Evolutionary conservation across 2,113 vertebrate species (phyloP).

Genomic region (Podarcis muralis): DNA sequence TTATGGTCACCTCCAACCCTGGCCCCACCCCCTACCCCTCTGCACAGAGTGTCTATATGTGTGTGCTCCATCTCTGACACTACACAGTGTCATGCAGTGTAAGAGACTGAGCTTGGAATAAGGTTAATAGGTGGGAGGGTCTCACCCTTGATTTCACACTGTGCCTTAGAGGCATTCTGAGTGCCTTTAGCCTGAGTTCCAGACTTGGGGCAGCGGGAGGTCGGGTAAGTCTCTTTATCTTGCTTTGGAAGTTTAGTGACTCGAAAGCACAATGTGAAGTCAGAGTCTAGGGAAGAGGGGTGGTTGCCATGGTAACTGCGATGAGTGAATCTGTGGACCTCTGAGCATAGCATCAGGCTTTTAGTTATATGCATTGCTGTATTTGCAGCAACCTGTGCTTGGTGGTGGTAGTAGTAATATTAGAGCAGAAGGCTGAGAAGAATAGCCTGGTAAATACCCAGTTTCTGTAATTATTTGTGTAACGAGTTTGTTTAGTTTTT

Average conservation of each 20-base stretch:
- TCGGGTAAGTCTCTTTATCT: background rate
- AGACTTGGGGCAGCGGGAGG: background rate
- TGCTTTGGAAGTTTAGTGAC: background rate
- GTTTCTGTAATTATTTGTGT: accelerated
- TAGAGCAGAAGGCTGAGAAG: background rate
- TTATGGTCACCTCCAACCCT: background rate
- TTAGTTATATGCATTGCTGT: background rate
- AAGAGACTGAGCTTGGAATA: background rate
- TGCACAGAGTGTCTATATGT: background rate
- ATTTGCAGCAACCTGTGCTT: background rate
- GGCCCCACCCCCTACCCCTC: background rate
- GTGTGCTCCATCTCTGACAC: background rate
- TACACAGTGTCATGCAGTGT: background rate
- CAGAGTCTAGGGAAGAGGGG: background rate
- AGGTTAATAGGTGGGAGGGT: too few relatives aligned
- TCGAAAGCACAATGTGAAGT: background rate
- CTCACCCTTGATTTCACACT: background rate
- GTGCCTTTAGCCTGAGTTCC: background rate
- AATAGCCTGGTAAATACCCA: background rate
- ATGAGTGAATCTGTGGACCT: background rate
- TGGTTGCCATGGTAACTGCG: background rate
- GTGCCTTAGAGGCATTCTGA: background rate
- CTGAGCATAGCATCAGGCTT: background rate
- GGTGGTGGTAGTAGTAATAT: background rate
- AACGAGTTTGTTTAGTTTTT: background rate